These are phyloP conservation scores for Laticauda colubrina DNA, from an alignment of 2,113 vertebrate species.

Conservation along the genomic window DNA sequence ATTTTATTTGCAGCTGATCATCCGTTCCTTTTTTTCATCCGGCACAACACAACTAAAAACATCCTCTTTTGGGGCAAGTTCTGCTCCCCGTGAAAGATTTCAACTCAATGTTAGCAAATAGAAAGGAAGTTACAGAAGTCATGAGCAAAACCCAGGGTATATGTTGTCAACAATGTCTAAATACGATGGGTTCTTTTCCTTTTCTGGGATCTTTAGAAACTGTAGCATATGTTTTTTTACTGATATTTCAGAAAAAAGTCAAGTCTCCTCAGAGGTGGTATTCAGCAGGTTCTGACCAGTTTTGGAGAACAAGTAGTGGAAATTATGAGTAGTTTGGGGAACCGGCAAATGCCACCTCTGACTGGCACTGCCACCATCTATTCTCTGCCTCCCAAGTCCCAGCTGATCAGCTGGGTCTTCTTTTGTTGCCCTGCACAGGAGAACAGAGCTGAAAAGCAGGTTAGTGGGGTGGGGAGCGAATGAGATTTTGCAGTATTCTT, in stretches of 20 bases:
- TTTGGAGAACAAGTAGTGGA: no score
- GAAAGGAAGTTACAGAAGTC: constrained; percentile 11
- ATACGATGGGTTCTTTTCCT: neutral
- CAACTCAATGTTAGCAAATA: neutral
- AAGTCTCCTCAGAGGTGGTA: neutral
- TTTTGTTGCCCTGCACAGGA: no score
- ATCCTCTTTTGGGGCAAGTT: constrained; percentile 82
- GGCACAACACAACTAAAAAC: constrained; percentile 73
- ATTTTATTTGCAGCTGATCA: constrained; percentile 79
- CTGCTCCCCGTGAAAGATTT: constrained; percentile 70
- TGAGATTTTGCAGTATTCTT: no score
- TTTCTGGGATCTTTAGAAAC: constrained; percentile 32
- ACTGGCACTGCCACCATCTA: no score
- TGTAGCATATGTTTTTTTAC: neutral
- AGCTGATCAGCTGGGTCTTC: no score
- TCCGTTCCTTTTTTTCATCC: constrained; percentile 89
- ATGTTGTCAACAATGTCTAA: neutral
- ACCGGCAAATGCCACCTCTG: no score
- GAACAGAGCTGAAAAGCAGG: no score
- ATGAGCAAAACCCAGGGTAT: neutral
- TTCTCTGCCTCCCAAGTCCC: no score
- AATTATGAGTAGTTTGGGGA: no score
- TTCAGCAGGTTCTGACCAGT: no score
- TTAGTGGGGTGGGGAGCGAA: no score
- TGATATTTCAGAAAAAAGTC: constrained; percentile 2